Evolutionary conservation across 2,888 invertebrate genomes (phyloP), one percentile per base, ranked within the genome.

Genomic region (Allygus modestus): DNA sequence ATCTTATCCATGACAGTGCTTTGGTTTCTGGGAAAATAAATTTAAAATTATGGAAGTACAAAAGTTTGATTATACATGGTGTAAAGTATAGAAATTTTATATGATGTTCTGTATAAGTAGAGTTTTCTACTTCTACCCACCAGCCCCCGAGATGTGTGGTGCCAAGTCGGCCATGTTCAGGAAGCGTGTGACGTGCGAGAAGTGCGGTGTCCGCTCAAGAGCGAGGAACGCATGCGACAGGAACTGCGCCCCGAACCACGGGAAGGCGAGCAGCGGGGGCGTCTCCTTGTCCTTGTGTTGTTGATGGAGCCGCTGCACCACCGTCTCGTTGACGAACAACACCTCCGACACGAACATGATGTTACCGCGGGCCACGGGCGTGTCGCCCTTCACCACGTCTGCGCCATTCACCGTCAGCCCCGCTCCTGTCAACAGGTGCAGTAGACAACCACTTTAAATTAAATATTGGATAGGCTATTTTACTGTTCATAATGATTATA

Each of bases 181-280:
- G 89, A 93, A 93, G 88, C 93, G 91, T 26, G 93, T 93, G 71
- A 93, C 92, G 88, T 93, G 93, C 0, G 92, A 91, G 87, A 92
- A 93, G 88, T 93, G 92, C 9, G 86, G 84, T 46, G 88, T 87
- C 86, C 92, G 90, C 89, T 93, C 93, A 75, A 94, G 89, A 20
- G 93, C 93, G 86, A 93, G 89, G 89, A 93, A 94, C 1, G 93
- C 93, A 89, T 94, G 93, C 28, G 93, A 93, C 51, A 94, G 89
- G 88, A 94, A 94, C 88, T 93, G 93, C 17, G 94, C 93, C 51
- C 93, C 93, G 88, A 93, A 93, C 93, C 93, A 94, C 0, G 94
- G 93, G 87, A 93, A 93, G 1, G 93, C 93, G 85, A 94, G 88
- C 51, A 94, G 89, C 17, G 94, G 94, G 20, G 94, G 93, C 20